Evolutionary conservation across 1,140 invertebrate genomes (phyloP), one percentile per base, ranked within the genome.

Genomic region (Cheumatopsyche charites): DNA sequence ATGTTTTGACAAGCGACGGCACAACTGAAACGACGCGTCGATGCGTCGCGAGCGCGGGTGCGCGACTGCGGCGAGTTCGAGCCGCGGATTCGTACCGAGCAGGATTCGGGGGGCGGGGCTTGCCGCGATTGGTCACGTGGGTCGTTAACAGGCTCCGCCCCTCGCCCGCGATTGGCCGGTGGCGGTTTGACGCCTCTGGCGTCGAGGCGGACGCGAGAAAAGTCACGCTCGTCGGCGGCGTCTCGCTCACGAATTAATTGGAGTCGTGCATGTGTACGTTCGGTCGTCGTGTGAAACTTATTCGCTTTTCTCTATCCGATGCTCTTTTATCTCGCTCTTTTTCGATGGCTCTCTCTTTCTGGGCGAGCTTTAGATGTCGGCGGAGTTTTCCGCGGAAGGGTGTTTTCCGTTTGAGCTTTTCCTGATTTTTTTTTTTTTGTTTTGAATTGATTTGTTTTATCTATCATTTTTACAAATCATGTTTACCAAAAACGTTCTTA

Each of bases 151-250:
- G 17, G 66, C 19, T 12, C 47, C 19, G 55, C 55, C 55, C 21
- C 19, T 58, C 21, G 55, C 47, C 23, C 21, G 11, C 41, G 19
- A 75, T 75, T 75, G 74, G 74, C 23, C 68, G 41, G 70, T 62
- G 71, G 42, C 29, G 29, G 61, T 15, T 6, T 6, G 21, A 66
- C 66, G 66, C 66, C 66, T 21, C 25, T 19, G 49, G 66, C 66
- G 66, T 55, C 43, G 55, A 68, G 55, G 26, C 23, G 45, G 47
- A 55, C 66, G 21, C 66, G 49, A 25, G 19, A 3, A 52, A 11
- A 11, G 41, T 47, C 43, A 47, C 43, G 11, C 19, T 58, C 52
- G 19, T 21, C 17, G 41, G 62, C 62, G 62, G 23, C 29, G 62
- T 63, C 29, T 63, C 62, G 26, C 15, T 58, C 23, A 26, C 23